Conservation (phyloP, 2,888 invertebrate species). For the Agriopis marginaria region DNA sequence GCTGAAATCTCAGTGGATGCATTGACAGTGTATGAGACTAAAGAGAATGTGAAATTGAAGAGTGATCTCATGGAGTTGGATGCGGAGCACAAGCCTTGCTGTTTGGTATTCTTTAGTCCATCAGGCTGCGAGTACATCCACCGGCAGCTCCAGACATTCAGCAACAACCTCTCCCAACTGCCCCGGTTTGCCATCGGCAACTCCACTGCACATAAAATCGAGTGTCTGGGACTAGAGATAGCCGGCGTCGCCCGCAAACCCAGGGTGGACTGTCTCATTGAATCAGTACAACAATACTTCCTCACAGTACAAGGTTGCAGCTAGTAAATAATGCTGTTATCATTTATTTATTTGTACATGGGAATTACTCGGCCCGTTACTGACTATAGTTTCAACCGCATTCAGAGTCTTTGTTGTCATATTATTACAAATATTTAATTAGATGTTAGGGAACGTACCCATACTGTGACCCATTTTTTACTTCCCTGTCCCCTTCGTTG, state of each 20-base stretch:
- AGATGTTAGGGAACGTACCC: too few relatives aligned
- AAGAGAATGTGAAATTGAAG: constrained; percentile 71
- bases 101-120: constrained; percentile 80
- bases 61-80: constrained; percentile 64
- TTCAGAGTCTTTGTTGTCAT: too few relatives aligned
- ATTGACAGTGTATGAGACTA: constrained; percentile 76
- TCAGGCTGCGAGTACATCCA: constrained; percentile 79
- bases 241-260: constrained; percentile 74
- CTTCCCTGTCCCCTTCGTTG: too few relatives aligned
- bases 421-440: too few relatives aligned
- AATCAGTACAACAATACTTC: constrained; percentile 68
- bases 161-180: constrained; percentile 64
- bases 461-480: too few relatives aligned
- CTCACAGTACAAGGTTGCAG: constrained; percentile 49
- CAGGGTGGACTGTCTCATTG: constrained; percentile 65
- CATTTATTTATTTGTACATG: too few relatives aligned
- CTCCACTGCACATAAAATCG: constrained; percentile 78
- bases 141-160: constrained; percentile 75
- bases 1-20: constrained; percentile 64
- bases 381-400: too few relatives aligned
- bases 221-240: constrained; percentile 75
- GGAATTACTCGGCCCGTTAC: too few relatives aligned
- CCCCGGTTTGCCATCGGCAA: constrained; percentile 82
- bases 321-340: constrained; percentile 33
- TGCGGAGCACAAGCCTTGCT: constrained; percentile 54